phyloP scores from a whole-genome alignment of 2,113 vertebrate species.

The Zosterops hypoxanthus region DNA sequence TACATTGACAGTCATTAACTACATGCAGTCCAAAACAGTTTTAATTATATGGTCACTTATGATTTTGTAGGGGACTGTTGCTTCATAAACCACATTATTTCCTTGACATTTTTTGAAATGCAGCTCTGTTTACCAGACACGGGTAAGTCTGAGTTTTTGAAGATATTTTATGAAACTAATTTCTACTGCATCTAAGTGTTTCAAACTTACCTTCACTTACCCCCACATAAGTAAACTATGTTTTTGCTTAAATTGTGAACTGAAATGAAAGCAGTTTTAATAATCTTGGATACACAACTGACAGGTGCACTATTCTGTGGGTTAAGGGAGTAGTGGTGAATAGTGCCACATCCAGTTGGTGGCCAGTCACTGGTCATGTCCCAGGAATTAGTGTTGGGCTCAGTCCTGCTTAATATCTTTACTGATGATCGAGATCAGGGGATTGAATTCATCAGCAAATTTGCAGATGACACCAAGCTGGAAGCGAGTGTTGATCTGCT shows the following conservation, averaged over 20 bases:
- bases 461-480: not conserved
- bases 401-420: not conserved
- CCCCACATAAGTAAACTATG: not conserved
- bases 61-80: not conserved
- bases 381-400: not conserved
- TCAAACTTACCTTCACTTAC: not conserved
- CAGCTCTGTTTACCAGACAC: not conserved
- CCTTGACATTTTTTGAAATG: not conserved
- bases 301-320: not conserved
- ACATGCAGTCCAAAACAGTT: not conserved
- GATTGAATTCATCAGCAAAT: not conserved
- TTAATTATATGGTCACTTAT: not conserved
- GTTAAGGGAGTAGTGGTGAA: not conserved
- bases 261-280: not conserved
- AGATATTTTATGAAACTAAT: not conserved
- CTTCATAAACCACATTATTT: not conserved
- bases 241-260: not conserved
- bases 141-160: not conserved
- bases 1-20: not conserved
- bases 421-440: not conserved
- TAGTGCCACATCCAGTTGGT: not conserved
- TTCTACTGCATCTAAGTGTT: not conserved
- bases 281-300: not conserved
- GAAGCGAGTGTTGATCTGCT: accelerated
- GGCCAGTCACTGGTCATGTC: not conserved